Base-by-base conservation (phyloP, 2,113 vertebrate genomes). In the Salminus brasiliensis region DNA sequence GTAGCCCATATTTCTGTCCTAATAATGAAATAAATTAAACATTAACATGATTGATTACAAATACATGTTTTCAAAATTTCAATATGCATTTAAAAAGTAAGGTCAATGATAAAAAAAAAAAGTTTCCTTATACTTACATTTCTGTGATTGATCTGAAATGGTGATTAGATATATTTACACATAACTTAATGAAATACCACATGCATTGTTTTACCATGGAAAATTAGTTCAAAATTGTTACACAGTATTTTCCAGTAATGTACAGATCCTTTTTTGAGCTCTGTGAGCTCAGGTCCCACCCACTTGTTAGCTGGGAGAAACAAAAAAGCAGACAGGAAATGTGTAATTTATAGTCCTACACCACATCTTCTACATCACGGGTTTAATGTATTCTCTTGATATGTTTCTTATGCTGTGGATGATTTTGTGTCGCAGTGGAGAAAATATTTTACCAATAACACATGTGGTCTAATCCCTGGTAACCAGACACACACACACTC, bases 21-120 rank as follows among this genome's bases (percentile, higher is more conserved):
- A 11, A 10, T 55, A 9, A 11, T 25, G 5, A 55, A 25, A 55
- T n/a, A 55, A 55, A 25, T n/a, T n/a, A n/a, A 1, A 1, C n/a
- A 3, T 53, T 18, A 15, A 16, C 2, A 12, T 53, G 23, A 4
- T 53, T 23, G 1, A 23, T 53, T 47, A 16, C 85, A 77, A 96
- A 95, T 15, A 9, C 39, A 5, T 18, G 2, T 47, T 47, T 5
- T 18, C 18, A 16, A 47, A 16, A 1, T 47, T 15, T 4, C 12
- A 49, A 1, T 6, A 4, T 49, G 18, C 5, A 15, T n/a, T n/a
- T n/a, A n/a, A n/a, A n/a, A n/a, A n/a, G n/a, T n/a, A n/a, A n/a
- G n/a, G n/a, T n/a, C n/a, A n/a, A n/a, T n/a, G n/a, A n/a, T 49
- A 21, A 49, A 49, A 5, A 21, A 21, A 4, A 2, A 3, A 55